Base-by-base conservation (phyloP, 1,140 invertebrate genomes). In the Vanessa atalanta region DNA sequence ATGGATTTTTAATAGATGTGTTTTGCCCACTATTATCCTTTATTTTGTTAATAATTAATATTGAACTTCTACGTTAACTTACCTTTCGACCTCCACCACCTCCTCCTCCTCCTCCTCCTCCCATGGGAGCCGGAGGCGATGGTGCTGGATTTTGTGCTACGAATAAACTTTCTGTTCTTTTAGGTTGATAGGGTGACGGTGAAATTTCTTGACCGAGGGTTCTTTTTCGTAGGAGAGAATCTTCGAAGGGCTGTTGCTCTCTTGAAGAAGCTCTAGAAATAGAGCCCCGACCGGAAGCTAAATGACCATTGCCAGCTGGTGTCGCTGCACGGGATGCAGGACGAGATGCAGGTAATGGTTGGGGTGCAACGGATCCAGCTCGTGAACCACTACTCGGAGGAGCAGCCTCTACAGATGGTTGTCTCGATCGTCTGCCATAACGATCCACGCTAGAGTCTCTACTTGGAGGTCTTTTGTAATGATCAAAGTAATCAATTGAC, bases 381-480 rank as follows among this genome's bases (percentile, higher is more conserved):
- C 85, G 83, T 3, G 85, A 91, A 2, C 79, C 86, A 57, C 81
- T 69, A 64, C 79, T 79, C 2, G 85, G 81, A 16, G 86, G 86
- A 11, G 88, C 85, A 9, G 89, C 89, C 79, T 97, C 96, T 13
- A 97, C 94, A 8, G 96, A 97, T 5, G 97, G 94, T 84, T 97
- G 96, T 72, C 96, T 94, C 0, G 96, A 97, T 57, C 94, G 93
- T 75, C 95, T 93, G 1, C 95, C 94, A 84, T 96, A 97, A 71
- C 97, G 94, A 93, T 98, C 97, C 50, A 97, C 96, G 78, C 97
- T 98, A 77, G 96, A 96, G 85, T 98, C 97, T 85, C 97, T 93
- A 93, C 97, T 97, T 3, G 97, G 96, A 68, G 97, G 96, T 84
- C 96, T 94, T 88, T 98, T 97, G 87, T 99, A 99, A 86, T 99